Conservation (phyloP, 2,797 vertebrate genomes). For the Bovichtus diacanthus region DNA sequence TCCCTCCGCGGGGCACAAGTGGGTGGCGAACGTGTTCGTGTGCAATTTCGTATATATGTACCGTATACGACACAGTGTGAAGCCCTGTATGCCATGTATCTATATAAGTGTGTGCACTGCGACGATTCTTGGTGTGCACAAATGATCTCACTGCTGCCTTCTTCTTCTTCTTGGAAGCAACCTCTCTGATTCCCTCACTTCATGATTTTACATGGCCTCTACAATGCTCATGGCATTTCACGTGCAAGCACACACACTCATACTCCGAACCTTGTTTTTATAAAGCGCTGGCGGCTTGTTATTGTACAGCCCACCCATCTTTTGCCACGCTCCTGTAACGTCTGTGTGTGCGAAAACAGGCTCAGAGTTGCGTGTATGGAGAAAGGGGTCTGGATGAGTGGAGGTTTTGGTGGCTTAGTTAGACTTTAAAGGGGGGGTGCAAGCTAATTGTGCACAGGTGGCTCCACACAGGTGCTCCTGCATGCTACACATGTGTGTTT, state of each 20-base stretch:
- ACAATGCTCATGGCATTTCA: slow-evolving; percentile 34
- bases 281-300: slow-evolving; percentile 42
- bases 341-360: slow-evolving; percentile 40
- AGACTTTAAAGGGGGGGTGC: slow-evolving; percentile 7
- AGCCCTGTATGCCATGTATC: slow-evolving; percentile 3
- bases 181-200: slow-evolving; percentile 63
- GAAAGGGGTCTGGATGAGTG: slow-evolving; percentile 36
- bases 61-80: not conserved
- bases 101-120: slow-evolving; percentile 3
- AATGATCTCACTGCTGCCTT: slow-evolving; percentile 31
- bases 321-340: slow-evolving; percentile 14
- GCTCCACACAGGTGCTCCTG: slow-evolving; percentile 60
- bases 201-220: slow-evolving; percentile 55
- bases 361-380: slow-evolving; percentile 53
- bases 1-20: slow-evolving; percentile 51
- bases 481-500: not conserved
- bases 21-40: slow-evolving; percentile 38
- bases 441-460: slow-evolving; percentile 71
- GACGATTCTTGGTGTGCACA: not conserved
- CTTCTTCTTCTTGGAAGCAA: slow-evolving; percentile 71
- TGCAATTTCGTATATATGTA: slow-evolving; percentile 1
- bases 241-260: slow-evolving; percentile 16
- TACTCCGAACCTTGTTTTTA: slow-evolving; percentile 42
- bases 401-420: slow-evolving; percentile 48
- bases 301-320: slow-evolving; percentile 46